These are phyloP conservation scores for Puma concolor DNA, from an alignment of 2,113 vertebrate species.

Conservation along the genomic window DNA sequence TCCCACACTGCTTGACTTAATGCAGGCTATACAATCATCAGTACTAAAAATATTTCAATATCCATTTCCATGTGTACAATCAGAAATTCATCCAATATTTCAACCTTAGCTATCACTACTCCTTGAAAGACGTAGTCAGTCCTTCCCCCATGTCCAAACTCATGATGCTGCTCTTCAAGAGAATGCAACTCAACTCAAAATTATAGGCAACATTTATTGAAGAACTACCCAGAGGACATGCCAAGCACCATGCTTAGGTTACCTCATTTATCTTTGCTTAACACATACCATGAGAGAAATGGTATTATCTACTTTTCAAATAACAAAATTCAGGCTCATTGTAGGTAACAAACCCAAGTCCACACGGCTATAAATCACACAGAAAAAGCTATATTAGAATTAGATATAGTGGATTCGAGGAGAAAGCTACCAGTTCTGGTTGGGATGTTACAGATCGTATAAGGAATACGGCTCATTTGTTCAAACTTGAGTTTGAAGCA, in stretches of 20 bases:
- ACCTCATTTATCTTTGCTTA: constrained; percentile 28
- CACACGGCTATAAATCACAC: not conserved
- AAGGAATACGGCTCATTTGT: not conserved
- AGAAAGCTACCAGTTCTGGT: not conserved
- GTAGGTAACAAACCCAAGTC: not conserved
- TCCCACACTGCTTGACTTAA: not conserved
- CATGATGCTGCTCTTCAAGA: not conserved
- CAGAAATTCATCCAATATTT: not conserved
- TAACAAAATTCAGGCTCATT: not conserved
- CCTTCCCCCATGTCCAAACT: not conserved
- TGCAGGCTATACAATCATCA: not conserved
- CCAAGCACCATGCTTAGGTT: not conserved
- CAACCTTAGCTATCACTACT: not conserved
- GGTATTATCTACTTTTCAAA: not conserved
- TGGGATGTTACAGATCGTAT: not conserved
- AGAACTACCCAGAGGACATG: not conserved
- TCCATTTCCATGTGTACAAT: not conserved
- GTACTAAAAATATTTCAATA: not conserved
- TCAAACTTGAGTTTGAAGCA: not conserved
- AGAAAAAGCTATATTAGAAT: not conserved
- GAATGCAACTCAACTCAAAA: not conserved
- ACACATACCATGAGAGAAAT: not conserved
- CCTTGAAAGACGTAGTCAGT: not conserved
- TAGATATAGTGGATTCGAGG: not conserved
- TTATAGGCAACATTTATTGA: not conserved